Evolutionary conservation across 2,113 vertebrate genomes (phyloP).

Genomic region (Istiophorus platypterus): DNA sequence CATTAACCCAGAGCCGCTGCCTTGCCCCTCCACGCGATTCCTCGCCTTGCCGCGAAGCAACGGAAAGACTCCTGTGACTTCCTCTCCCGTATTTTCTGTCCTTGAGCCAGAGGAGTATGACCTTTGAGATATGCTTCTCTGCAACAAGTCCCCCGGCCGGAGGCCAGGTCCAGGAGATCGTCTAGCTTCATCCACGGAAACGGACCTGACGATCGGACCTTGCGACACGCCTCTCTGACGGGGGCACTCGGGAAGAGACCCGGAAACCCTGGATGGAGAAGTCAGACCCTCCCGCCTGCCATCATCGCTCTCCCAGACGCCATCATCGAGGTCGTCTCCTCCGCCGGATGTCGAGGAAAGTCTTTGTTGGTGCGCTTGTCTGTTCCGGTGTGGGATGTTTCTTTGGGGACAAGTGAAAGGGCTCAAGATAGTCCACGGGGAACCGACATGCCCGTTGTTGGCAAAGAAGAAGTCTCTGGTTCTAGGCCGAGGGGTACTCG

Average conservation of each 20-base stretch:
- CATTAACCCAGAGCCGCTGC: constrained; percentile 66
- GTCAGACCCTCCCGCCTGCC: not conserved
- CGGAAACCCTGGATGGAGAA: not conserved
- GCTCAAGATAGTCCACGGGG: constrained; percentile 84
- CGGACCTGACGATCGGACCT: constrained; percentile 51
- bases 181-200: constrained; percentile 63
- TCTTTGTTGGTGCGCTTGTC: constrained; percentile 16
- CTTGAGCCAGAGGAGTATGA: constrained; percentile 61
- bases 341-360: constrained; percentile 15
- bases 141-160: constrained; percentile 74
- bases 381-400: not conserved
- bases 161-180: constrained; percentile 43
- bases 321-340: constrained; percentile 58
- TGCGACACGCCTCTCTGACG: constrained; percentile 25
- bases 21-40: constrained; percentile 44
- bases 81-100: constrained; percentile 16
- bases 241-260: constrained; percentile 57
- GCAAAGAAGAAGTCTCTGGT: constrained; percentile 72
- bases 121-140: constrained; percentile 53
- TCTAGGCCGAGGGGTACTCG: constrained; percentile 55
- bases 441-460: constrained; percentile 59
- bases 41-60: not conserved
- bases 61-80: not conserved
- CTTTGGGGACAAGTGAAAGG: constrained; percentile 58
- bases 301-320: constrained; percentile 55